phyloP scores from a whole-genome alignment of 2,113 vertebrate species.

The Daboia siamensis region DNA sequence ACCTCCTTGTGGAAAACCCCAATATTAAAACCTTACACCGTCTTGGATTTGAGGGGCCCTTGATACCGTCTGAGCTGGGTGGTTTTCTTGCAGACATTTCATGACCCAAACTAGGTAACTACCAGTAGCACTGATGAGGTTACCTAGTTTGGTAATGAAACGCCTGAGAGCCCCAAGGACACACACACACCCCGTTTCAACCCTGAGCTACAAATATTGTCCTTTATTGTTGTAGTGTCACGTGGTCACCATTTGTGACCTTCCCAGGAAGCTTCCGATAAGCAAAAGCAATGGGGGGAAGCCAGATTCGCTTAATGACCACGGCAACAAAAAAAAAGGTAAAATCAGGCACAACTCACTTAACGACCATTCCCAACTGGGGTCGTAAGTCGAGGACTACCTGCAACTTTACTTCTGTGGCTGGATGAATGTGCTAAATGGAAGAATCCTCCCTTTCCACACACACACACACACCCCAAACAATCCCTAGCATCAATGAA shows the following conservation, averaged over 20 bases:
- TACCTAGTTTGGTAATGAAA: not conserved
- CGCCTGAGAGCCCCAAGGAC: not conserved
- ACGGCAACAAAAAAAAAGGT: not conserved
- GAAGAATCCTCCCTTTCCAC: not conserved
- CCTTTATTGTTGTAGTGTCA: not conserved
- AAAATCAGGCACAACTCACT: not conserved
- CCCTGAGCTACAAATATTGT: no score
- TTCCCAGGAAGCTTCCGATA: not conserved
- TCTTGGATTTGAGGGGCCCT: not conserved
- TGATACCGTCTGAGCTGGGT: not conserved
- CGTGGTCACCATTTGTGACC: not conserved
- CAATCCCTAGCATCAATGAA: slow-evolving; percentile 3
- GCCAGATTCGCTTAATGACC: not conserved
- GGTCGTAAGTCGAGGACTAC: not conserved
- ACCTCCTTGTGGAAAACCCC: not conserved
- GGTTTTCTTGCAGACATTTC: not conserved
- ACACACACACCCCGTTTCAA: no score
- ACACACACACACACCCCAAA: no score
- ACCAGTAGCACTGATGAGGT: not conserved
- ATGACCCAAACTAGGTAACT: not conserved
- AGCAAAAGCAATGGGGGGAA: not conserved
- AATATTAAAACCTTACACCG: not conserved
- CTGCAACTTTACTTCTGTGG: not conserved
- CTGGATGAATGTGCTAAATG: not conserved
- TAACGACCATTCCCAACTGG: accelerated